Percentiles rank a stretch among this genome's conserved stretches.
Evolutionary conservation across 2,797 vertebrate genomes (phyloP).

Genomic region (Chloroceryle amazona): DNA sequence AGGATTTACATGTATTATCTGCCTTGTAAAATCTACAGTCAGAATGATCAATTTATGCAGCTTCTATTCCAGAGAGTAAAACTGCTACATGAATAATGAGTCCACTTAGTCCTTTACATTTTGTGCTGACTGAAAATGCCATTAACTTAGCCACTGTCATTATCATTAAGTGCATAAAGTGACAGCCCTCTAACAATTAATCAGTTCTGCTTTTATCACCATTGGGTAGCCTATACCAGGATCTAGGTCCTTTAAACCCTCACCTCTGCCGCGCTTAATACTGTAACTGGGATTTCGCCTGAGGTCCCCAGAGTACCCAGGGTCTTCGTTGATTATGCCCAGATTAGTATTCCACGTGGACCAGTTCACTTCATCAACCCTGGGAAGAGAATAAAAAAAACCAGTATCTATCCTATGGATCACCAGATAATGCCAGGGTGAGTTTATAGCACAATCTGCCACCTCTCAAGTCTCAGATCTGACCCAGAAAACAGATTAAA

Average conservation of each 20-base stretch:
- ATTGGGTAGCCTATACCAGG: neutral
- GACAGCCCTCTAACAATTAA: neutral
- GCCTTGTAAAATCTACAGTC: neutral
- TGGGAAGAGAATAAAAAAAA: conserved; percentile 63
- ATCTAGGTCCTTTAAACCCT: conserved; percentile 13
- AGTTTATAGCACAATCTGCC: neutral
- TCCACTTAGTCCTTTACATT: neutral
- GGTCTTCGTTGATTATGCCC: conserved; percentile 94
- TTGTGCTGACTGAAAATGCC: neutral
- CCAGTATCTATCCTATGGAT: neutral
- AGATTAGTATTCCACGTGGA: conserved; percentile 94
- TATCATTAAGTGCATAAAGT: neutral
- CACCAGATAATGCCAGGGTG: neutral
- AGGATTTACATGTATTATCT: neutral
- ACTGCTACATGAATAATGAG: neutral
- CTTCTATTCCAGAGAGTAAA: neutral
- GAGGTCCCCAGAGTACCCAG: conserved; percentile 81
- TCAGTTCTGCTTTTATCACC: neutral
- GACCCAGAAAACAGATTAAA: neutral
- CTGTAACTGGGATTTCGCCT: conserved; percentile 79
- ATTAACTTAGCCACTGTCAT: neutral
- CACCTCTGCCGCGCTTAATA: conserved; percentile 81
- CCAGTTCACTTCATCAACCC: conserved; percentile 98
- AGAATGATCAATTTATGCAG: neutral
- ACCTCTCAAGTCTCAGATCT: neutral